Evolutionary conservation across 2,113 vertebrate genomes (phyloP).

Genomic region (Gobio gobio): DNA sequence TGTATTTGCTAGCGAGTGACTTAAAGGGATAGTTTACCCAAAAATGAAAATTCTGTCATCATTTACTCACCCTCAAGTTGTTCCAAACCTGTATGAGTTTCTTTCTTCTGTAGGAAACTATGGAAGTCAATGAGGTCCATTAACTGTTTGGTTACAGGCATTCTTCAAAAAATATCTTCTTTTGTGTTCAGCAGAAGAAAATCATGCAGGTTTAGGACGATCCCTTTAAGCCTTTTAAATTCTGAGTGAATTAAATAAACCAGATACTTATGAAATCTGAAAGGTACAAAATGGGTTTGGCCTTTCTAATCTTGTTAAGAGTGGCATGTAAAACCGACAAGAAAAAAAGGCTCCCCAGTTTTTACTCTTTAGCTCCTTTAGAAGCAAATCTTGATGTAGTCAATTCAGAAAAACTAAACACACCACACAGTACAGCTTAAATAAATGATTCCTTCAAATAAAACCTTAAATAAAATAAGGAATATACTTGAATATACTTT

Average conservation of each 20-base stretch:
- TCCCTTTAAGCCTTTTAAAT: slow-evolving; percentile 1
- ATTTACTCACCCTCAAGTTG: too few relatives aligned
- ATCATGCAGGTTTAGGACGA: too few relatives aligned
- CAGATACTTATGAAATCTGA: slow-evolving; percentile 41
- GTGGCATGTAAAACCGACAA: not conserved
- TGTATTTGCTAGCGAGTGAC: slow-evolving; percentile 4
- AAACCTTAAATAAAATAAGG: too few relatives aligned
- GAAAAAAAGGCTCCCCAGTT: not conserved
- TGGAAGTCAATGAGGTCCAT: too few relatives aligned
- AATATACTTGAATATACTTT: not conserved
- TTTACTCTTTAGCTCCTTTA: not conserved
- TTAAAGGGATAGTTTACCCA: not conserved
- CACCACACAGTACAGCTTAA: not conserved
- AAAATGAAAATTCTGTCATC: too few relatives aligned
- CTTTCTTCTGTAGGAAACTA: too few relatives aligned
- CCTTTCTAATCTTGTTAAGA: slow-evolving; percentile 21
- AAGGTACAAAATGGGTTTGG: slow-evolving; percentile 32
- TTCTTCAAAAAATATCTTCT: too few relatives aligned
- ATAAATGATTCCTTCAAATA: not conserved
- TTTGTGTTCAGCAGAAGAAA: too few relatives aligned
- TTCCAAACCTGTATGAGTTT: too few relatives aligned
- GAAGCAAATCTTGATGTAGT: not conserved
- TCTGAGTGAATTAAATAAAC: slow-evolving; percentile 15
- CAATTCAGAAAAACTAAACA: not conserved
- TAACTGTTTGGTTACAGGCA: too few relatives aligned